These are phyloP conservation scores for Agriopis aurantiaria DNA, from an alignment of 2,888 invertebrate species.

Conservation along the genomic window DNA sequence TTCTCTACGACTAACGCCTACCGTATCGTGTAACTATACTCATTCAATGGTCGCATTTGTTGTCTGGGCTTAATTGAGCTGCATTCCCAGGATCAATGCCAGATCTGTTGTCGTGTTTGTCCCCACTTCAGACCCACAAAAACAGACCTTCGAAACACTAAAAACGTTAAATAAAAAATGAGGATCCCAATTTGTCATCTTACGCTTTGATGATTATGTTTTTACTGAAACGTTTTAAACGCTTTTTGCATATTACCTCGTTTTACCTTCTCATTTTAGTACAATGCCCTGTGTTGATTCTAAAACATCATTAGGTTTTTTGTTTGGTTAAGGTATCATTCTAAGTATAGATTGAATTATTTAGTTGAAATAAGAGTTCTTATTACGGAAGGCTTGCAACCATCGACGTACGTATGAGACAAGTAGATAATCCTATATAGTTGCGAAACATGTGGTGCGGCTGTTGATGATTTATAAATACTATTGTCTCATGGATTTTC, in stretches of 20 bases:
- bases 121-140: constrained; percentile 35
- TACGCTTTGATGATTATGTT: constrained; percentile 39
- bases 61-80: constrained; percentile 70
- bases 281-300: constrained; percentile 20
- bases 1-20: constrained; percentile 70
- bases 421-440: too few species aligned
- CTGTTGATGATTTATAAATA: too few species aligned
- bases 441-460: too few species aligned
- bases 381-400: constrained; percentile 13
- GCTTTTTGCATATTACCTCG: constrained; percentile 25
- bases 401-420: too few species aligned
- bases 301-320: constrained; percentile 18
- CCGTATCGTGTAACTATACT: constrained; percentile 57
- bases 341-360: neutral
- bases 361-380: neutral
- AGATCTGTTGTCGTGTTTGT: constrained; percentile 47
- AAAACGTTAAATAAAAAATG: constrained; percentile 27
- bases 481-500: too few species aligned
- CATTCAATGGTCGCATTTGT: constrained; percentile 69
- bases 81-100: constrained; percentile 66
- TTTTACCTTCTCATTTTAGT: constrained; percentile 22
- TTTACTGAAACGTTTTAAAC: constrained; percentile 22
- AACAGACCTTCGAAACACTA: constrained; percentile 37
- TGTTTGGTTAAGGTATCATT: neutral
- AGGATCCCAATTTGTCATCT: constrained; percentile 41